These are phyloP conservation scores for Drosophila punjabiensis DNA, from an alignment of 1,140 invertebrate genomes.

Conservation along the genomic window DNA sequence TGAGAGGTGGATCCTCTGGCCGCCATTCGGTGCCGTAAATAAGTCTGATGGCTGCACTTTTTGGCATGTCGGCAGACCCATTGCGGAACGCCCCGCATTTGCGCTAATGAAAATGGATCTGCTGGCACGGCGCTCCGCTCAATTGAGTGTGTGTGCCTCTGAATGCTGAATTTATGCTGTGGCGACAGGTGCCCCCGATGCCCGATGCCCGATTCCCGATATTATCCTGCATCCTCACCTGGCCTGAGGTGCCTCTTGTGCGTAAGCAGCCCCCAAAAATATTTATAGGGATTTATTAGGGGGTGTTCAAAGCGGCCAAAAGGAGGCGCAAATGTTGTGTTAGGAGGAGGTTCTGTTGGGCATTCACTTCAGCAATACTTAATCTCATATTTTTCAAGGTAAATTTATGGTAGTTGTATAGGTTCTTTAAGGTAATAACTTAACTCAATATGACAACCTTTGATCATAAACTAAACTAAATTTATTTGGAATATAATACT, in stretches of 20 bases:
- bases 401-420: not conserved
- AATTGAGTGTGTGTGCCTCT: conserved; percentile 31
- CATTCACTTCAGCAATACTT: not conserved
- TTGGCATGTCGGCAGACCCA: conserved; percentile 66
- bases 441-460: too few species aligned
- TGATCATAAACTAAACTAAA: not conserved
- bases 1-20: conserved; percentile 26
- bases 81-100: conserved; percentile 62
- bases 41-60: conserved; percentile 75
- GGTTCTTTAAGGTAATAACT: not conserved
- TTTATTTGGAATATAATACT: not conserved
- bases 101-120: conserved; percentile 76
- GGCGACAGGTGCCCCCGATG: conserved; percentile 61
- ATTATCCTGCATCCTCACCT: conserved; percentile 14
- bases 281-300: conserved; percentile 38
- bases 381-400: not conserved
- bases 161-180: conserved; percentile 61
- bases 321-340: not conserved
- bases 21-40: conserved; percentile 70
- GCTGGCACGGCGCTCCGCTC: conserved; percentile 17
- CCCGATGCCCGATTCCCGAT: conserved; percentile 6
- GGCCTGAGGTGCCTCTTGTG: conserved; percentile 14
- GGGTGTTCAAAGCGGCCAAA: not conserved
- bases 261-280: conserved; percentile 37
- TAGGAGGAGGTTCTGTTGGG: not conserved